Conservation (phyloP, 2,113 vertebrate species). For the Strix uralensis region DNA sequence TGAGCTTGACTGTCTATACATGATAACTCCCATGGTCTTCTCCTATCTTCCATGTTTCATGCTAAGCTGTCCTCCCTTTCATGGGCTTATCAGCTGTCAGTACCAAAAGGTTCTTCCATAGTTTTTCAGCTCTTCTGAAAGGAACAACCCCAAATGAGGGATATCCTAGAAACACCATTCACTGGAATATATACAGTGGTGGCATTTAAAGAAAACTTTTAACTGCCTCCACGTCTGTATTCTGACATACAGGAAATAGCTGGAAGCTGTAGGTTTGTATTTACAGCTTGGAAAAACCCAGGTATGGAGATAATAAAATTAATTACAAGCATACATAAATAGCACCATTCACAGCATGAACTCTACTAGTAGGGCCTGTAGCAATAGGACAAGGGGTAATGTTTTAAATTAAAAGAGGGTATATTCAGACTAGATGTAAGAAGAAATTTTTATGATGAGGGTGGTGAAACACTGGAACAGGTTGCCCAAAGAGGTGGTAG, state of each 20-base stretch:
- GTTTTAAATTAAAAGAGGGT: background rate
- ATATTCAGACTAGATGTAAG: background rate
- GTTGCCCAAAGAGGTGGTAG: background rate
- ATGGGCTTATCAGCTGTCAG: background rate
- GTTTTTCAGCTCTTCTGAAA: background rate
- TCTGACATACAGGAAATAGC: background rate
- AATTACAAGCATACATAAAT: background rate
- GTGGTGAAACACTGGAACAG: background rate
- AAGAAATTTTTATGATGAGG: background rate
- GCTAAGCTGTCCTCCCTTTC: background rate
- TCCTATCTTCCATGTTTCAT: background rate
- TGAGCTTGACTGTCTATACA: background rate
- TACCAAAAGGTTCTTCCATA: background rate
- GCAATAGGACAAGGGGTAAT: background rate
- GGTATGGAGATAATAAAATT: background rate
- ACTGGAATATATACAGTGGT: background rate
- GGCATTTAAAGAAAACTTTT: background rate
- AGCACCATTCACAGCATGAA: background rate
- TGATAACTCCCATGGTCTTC: accelerated
- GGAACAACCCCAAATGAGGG: background rate
- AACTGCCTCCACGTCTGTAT: background rate
- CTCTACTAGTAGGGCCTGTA: background rate
- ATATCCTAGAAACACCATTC: background rate
- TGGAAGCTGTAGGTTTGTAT: background rate
- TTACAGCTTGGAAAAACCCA: background rate